A percentile compares a stretch with the other conserved stretches of the same genome.
Evolutionary conservation across 2,888 invertebrate species (phyloP).

Genomic region (Sesia bembeciformis): DNA sequence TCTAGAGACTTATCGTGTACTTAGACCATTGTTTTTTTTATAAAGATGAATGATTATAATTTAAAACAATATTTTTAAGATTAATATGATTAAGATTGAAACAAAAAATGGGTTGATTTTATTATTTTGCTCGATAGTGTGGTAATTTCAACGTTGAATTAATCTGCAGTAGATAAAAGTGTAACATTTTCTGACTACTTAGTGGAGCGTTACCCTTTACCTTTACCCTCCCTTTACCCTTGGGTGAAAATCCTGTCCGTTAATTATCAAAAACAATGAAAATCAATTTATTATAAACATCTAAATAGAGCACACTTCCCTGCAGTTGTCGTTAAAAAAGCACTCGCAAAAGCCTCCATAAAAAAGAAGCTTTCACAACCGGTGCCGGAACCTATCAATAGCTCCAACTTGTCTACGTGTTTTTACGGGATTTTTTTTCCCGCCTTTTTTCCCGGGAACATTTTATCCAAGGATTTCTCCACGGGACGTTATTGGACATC

Average conservation of each 20-base stretch:
- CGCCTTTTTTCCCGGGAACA: conserved; percentile 13
- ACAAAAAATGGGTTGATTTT: no score
- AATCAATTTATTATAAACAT: background rate
- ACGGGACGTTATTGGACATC: conserved; percentile 31
- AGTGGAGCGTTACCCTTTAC: no score
- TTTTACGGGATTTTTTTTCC: conserved; percentile 2
- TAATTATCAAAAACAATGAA: background rate
- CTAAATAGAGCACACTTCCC: conserved; percentile 13
- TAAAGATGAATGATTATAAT: no score
- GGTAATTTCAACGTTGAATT: no score
- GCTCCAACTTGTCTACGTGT: conserved; percentile 38
- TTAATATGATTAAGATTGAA: no score
- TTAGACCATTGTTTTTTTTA: no score
- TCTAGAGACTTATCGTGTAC: no score
- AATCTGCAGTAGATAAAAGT: no score
- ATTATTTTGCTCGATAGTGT: no score
- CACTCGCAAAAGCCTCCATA: conserved; percentile 25
- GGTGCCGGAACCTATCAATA: conserved; percentile 58
- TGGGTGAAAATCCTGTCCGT: background rate
- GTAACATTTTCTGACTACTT: no score
- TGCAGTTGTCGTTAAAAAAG: conserved; percentile 21
- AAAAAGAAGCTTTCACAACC: conserved; percentile 36
- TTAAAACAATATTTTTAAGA: no score
- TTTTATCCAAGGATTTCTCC: conserved; percentile 14
- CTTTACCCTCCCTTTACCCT: no score